A percentile compares a stretch with the other conserved stretches of the same genome.
phyloP scores from a whole-genome alignment of 2,113 vertebrate species.

The Ahaetulla prasina region DNA sequence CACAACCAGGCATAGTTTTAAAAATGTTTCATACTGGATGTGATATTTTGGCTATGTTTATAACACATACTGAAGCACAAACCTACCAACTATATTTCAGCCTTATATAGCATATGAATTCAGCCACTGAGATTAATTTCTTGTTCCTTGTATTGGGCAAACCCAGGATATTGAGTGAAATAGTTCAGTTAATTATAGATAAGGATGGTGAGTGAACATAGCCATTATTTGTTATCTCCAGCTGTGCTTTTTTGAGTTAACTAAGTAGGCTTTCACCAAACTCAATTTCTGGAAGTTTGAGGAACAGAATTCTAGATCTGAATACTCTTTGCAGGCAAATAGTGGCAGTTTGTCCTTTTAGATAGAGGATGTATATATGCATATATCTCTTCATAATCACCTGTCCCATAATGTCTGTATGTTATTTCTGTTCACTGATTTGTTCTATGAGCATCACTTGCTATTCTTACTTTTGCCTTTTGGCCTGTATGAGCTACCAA shows the following conservation, averaged over 20 bases:
- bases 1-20: background rate
- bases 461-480: background rate
- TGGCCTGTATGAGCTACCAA: background rate
- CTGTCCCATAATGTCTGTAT: background rate
- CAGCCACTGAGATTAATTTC: background rate
- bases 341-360: background rate
- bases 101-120: background rate
- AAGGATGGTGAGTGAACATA: background rate
- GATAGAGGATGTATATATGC: background rate
- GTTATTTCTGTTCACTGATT: background rate
- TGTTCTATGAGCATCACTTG: background rate
- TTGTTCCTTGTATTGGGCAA: background rate
- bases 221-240: background rate
- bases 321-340: background rate
- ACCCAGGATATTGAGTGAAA: background rate
- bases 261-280: background rate
- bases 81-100: background rate
- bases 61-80: background rate
- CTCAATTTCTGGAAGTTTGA: background rate
- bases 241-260: background rate
- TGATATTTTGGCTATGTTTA: background rate
- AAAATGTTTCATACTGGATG: background rate
- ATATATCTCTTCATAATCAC: background rate
- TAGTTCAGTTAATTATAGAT: background rate
- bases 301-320: background rate